Conservation (phyloP, 2,113 vertebrate species). For the Galemys pyrenaicus region DNA sequence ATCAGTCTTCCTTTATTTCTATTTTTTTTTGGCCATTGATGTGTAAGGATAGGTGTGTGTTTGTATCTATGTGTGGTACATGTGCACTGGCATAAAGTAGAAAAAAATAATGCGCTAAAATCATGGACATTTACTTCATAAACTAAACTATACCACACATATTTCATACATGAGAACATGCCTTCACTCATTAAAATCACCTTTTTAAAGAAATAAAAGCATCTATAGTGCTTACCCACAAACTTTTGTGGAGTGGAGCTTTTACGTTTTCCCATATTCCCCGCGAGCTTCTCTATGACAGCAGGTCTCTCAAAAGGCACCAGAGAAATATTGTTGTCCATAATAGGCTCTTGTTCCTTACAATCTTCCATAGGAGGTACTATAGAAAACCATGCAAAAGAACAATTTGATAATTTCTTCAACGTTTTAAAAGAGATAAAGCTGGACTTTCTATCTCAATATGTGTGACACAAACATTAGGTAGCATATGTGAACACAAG, state of each 20-base stretch:
- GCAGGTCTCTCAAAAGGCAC: slow-evolving; percentile 96
- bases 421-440: slow-evolving; percentile 60
- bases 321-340: slow-evolving; percentile 92
- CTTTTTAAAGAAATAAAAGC: slow-evolving; percentile 65
- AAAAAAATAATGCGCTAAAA: slow-evolving; percentile 1
- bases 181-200: neutral
- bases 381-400: slow-evolving; percentile 85
- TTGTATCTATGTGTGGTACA: neutral
- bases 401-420: slow-evolving; percentile 80
- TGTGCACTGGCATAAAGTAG: neutral
- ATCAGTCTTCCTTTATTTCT: neutral
- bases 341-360: slow-evolving; percentile 93
- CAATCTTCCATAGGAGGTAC: slow-evolving; percentile 91
- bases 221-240: slow-evolving; percentile 92
- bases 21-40: neutral
- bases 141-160: neutral
- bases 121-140: neutral
- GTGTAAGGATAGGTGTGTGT: neutral
- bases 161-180: neutral
- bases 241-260: slow-evolving; percentile 99
- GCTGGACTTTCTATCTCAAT: neutral
- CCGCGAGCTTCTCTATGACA: slow-evolving; percentile 97
- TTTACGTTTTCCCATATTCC: slow-evolving; percentile 98
- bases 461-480: slow-evolving; percentile 1
- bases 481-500: slow-evolving; percentile 21